These are phyloP conservation scores for Tenthredo distinguenda DNA, from an alignment of 2,888 invertebrate genomes.

Conservation along the genomic window DNA sequence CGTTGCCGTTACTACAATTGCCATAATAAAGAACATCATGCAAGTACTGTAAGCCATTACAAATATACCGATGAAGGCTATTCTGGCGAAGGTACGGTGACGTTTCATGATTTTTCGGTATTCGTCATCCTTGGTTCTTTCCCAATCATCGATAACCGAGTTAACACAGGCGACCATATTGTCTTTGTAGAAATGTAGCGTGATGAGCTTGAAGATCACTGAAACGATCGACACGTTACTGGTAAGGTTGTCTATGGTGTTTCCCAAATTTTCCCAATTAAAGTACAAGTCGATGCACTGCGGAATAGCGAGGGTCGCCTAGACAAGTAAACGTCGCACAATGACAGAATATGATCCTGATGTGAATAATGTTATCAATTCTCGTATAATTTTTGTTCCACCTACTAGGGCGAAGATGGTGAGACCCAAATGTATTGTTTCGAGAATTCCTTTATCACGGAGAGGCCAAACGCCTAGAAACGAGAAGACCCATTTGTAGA, in stretches of 20 bases:
- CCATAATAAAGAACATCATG: neutral
- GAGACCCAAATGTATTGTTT: neutral
- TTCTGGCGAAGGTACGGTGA: neutral
- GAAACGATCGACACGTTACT: slow-evolving; percentile 40
- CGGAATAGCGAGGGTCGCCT: neutral
- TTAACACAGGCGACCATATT: slow-evolving; percentile 58
- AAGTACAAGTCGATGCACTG: slow-evolving; percentile 4
- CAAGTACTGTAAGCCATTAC: neutral
- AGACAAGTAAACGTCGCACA: neutral
- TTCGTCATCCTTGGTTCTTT: neutral
- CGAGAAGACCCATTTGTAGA: neutral
- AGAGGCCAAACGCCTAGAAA: slow-evolving; percentile 33
- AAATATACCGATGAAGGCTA: neutral
- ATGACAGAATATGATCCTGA: neutral
- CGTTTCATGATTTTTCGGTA: slow-evolving; percentile 55
- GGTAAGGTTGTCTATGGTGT: slow-evolving; percentile 17
- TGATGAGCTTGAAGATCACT: slow-evolving; percentile 62
- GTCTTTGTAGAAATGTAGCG: slow-evolving; percentile 60
- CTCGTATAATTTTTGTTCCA: neutral
- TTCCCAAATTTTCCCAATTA: neutral
- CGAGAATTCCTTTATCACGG: neutral
- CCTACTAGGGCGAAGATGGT: neutral
- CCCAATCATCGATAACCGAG: slow-evolving; percentile 65
- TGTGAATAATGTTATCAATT: neutral
- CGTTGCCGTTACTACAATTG: neutral